These are phyloP conservation scores for Drosophila nigrodunni DNA, from an alignment of 1,140 invertebrate species.

Conservation along the genomic window DNA sequence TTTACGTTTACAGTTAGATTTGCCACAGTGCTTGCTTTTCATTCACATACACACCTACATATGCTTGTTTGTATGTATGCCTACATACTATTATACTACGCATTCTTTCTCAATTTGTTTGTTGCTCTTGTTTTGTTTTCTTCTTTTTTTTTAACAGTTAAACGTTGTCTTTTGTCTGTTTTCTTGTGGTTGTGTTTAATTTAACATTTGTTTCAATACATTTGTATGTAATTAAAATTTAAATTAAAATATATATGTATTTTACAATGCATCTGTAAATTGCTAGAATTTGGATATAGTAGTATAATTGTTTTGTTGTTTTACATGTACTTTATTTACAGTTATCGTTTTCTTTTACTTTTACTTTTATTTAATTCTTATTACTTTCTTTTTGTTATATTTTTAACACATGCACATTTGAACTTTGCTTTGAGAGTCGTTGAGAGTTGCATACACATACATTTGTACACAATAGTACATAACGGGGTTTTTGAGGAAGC, in stretches of 20 bases:
- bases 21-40: conserved; percentile 71
- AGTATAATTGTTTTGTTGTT: conserved; percentile 31
- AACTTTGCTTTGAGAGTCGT: conserved; percentile 47
- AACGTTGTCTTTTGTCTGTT: conserved; percentile 54
- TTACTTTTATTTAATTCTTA: not conserved
- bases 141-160: conserved; percentile 29
- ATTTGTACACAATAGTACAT: not conserved
- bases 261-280: conserved; percentile 48
- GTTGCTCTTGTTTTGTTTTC: conserved; percentile 9
- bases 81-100: conserved; percentile 31
- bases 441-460: conserved; percentile 25
- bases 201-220: conserved; percentile 56
- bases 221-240: conserved; percentile 36
- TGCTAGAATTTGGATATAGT: conserved; percentile 54
- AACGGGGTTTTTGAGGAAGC: conserved; percentile 15
- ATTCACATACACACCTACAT: conserved; percentile 25
- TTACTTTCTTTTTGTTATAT: too few species aligned
- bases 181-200: conserved; percentile 32
- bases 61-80: conserved; percentile 23
- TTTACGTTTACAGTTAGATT: conserved; percentile 72
- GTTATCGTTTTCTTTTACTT: conserved; percentile 22
- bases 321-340: conserved; percentile 66
- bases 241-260: conserved; percentile 17
- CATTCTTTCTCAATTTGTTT: conserved; percentile 27
- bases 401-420: conserved; percentile 42